Base-by-base conservation (phyloP, 2,888 invertebrate genomes). In the Pandemis corylana region DNA sequence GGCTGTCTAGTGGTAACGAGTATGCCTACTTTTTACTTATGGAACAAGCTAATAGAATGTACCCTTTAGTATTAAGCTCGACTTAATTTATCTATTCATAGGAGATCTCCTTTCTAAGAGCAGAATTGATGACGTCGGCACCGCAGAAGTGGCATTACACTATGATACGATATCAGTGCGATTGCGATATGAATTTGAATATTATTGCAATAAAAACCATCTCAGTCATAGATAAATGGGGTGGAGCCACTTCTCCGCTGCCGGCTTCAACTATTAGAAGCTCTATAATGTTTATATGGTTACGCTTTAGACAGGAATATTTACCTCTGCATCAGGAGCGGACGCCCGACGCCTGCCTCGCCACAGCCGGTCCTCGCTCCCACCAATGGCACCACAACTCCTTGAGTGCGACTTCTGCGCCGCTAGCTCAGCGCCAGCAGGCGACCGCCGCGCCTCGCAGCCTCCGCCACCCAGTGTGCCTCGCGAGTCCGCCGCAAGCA, bases 351-450 rank as follows among this genome's bases (percentile, higher is more conserved):
- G 84, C 77, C 94, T 85, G 51, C 91, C 92, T 13, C 94, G 89
- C 94, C 94, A 95, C 73, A 94, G 81, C 42, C 95, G 90, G 72
- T 95, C 95, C 78, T 96, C 96, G 81, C 95, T 95, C 51, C 97
- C 97, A 10, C 97, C 97, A 77, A 98, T 98, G 77, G 97, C 97
- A 12, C 98, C 98, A 87, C 98, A 98, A 85, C 97, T 97, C 71
- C 97, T 95, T 72, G 97, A 97, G 81, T 97, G 96, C 82, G 97
- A 97, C 82, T 96, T 96, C 78, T 97, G 97, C 78, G 96, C 97
- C 85, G 97, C 97, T 80, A 97, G 92, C 78, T 98, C 94, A 85
- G 97, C 98, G 64, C 97, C 97, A 65, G 98, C 98, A 0, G 98
- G 98, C 46, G 97, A 95, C 76, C 97, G 95, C 74, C 97, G 96